Conservation (phyloP, 2,113 vertebrate species). For the Centropus bengalensis region DNA sequence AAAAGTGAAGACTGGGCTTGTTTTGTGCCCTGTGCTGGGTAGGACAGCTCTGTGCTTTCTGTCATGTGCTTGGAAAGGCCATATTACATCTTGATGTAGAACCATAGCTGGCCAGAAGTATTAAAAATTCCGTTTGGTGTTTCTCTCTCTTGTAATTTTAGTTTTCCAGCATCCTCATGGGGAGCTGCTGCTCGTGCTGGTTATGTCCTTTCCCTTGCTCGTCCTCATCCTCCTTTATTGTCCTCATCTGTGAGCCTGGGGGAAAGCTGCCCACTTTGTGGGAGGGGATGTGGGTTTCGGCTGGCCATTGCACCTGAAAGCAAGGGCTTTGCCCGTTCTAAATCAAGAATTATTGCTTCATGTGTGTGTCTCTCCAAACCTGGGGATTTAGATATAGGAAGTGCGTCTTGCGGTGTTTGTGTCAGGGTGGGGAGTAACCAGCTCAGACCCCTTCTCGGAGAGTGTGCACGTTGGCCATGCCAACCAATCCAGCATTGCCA, state of each 20-base stretch:
- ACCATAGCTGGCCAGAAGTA: background rate
- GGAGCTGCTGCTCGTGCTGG: background rate
- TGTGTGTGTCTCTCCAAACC: background rate
- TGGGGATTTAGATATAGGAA: background rate
- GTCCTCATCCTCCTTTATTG: slow-evolving; percentile 2
- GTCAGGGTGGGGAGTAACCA: background rate
- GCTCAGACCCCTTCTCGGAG: rapidly evolving
- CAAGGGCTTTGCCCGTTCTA: background rate
- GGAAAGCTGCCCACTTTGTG: rapidly evolving
- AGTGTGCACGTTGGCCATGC: rapidly evolving
- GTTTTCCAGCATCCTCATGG: background rate
- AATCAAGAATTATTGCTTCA: background rate
- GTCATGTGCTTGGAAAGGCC: background rate
- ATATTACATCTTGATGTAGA: background rate
- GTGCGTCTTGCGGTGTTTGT: rapidly evolving
- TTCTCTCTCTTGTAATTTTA: background rate
- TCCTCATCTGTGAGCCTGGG: background rate
- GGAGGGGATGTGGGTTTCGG: background rate
- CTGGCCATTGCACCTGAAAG: background rate
- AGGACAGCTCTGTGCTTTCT: background rate
- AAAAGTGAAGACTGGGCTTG: background rate
- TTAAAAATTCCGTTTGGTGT: background rate
- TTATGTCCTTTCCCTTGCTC: background rate
- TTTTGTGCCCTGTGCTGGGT: background rate
- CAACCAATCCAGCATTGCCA: background rate